Evolutionary conservation across 2,797 vertebrate genomes (phyloP), one percentile per base, ranked within the genome.

Genomic region (Chromis chromis): DNA sequence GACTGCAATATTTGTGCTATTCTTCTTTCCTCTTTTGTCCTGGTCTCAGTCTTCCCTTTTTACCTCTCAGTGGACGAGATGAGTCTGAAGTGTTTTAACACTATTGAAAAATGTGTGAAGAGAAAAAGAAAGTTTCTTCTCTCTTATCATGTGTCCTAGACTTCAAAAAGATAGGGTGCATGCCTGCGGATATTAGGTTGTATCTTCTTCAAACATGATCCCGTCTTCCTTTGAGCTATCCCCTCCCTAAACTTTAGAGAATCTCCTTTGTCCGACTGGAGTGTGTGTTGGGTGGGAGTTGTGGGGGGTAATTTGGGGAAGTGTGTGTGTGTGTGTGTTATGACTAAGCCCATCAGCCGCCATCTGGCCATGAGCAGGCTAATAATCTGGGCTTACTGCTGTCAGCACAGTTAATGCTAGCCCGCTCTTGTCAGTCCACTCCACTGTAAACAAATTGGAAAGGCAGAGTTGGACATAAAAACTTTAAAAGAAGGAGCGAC

Each of bases 361-460:
- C 94, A 94, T 94, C 92, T 95, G 94, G 93, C 88, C 86, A 78
- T 89, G 91, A 95, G 93, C 84, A 88, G 91, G 66, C 92, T 94
- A 93, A 94, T 96, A 96, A 96, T 94, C 95, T 91, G 89, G 90
- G 80, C 67, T 95, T 95, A 95, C 76, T 87, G 82, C 76, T 83
- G 80, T 83, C 86, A 78, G 86, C 55, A 48, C 74, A 40, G 86
- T 89, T 85, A 86, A 83, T 59, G 55, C 83, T 63, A 50, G 84
- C 63, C 77, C 69, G 74, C 88, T 87, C 86, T 77, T 79, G 50
- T 91, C 88, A 75, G 77, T 81, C 73, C 69, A 39, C 52, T 64
- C 33, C 31, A 33, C 69, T 69, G 82, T 77, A 90, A 56, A 92
- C 83, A 79, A 83, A 53, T 59, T 65, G 44, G 27, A 31, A 72